Percentiles rank a stretch among this genome's conserved stretches.
phyloP scores from a whole-genome alignment of 2,888 invertebrate species.

The Drosophila affinis region DNA sequence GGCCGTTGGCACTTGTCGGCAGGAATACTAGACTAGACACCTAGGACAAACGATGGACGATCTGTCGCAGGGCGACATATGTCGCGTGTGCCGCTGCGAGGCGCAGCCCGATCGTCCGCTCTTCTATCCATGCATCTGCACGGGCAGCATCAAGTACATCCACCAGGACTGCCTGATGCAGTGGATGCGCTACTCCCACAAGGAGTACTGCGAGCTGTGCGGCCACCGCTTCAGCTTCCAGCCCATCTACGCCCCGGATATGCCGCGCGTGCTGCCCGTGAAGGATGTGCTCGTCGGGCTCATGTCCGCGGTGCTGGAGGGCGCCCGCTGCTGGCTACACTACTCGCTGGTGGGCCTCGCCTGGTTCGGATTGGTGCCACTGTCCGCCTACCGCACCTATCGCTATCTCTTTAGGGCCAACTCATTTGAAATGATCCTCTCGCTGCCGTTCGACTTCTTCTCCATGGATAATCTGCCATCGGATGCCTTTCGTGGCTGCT shows the following conservation, averaged over 20 bases:
- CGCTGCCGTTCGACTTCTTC: constrained; percentile 95
- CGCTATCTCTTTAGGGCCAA: constrained; percentile 96
- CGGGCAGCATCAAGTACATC: constrained; percentile 99
- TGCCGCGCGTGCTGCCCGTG: constrained; percentile 98
- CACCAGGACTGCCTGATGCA: constrained; percentile 99
- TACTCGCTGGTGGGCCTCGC: constrained; percentile 98
- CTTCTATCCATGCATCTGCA: constrained; percentile 99
- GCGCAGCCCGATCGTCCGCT: constrained; percentile 95
- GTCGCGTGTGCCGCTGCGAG: constrained; percentile 98
- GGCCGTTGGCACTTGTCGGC: constrained; percentile 20
- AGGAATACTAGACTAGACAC: constrained; percentile 9
- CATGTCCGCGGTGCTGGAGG: constrained; percentile 93
- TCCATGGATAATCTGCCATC: constrained; percentile 96
- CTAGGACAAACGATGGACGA: constrained; percentile 80
- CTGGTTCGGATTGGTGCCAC: constrained; percentile 98
- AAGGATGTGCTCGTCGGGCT: constrained; percentile 96
- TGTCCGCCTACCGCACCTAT: constrained; percentile 98
- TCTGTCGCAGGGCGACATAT: constrained; percentile 89
- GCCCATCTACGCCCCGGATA: constrained; percentile 99
- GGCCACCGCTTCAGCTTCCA: constrained; percentile 99
- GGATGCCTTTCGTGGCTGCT: constrained; percentile 97
- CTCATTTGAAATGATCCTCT: constrained; percentile 91
- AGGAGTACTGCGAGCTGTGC: constrained; percentile 99
- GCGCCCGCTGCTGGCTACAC: constrained; percentile 98
- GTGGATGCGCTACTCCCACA: constrained; percentile 99